A percentile compares a stretch with the other conserved stretches of the same genome.
Evolutionary conservation across 2,888 invertebrate species (phyloP).

Genomic region (Rhagonycha fulva): DNA sequence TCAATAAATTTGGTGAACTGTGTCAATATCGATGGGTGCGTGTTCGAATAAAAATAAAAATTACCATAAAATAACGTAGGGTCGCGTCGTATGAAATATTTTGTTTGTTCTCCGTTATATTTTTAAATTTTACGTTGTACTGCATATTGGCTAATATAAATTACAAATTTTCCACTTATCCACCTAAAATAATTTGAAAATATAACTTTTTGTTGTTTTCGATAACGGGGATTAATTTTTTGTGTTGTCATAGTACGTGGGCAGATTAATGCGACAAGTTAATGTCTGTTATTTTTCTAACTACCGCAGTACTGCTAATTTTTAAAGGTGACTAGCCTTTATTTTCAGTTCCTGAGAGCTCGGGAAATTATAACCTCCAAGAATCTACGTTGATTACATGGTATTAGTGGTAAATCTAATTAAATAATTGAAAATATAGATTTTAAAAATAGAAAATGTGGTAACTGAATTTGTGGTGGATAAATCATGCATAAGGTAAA

Average conservation of each 20-base stretch:
- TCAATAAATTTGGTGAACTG: background rate
- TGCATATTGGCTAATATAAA: background rate
- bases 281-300: too few relatives aligned
- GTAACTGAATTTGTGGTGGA: background rate
- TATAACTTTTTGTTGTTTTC: background rate
- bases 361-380: too few relatives aligned
- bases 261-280: background rate
- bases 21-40: background rate
- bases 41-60: background rate
- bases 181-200: background rate
- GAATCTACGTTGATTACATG: too few relatives aligned
- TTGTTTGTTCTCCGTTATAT: background rate
- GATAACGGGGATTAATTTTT: background rate
- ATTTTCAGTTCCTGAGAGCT: too few relatives aligned
- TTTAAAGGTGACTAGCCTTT: too few relatives aligned
- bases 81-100: background rate
- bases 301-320: too few relatives aligned
- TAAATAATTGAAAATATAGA: background rate
- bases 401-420: background rate
- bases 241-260: background rate
- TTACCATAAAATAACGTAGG: background rate
- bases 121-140: background rate
- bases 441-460: background rate
- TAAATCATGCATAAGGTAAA: background rate
- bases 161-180: background rate